phyloP scores from a whole-genome alignment of 1,140 invertebrate species.

The Drosophila azteca region DNA sequence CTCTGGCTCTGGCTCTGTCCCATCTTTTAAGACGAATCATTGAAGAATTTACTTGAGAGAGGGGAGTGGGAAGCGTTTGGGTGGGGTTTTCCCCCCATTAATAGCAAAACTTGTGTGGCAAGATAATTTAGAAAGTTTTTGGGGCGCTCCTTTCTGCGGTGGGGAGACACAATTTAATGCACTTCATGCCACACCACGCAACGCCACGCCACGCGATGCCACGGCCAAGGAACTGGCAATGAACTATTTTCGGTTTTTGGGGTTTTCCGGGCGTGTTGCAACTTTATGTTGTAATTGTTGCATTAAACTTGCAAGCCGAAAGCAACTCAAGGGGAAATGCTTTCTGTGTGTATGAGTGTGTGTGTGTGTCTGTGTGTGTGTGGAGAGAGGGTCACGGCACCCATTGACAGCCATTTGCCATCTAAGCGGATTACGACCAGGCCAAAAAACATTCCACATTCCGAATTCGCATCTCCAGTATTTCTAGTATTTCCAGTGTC shows the following conservation, averaged over 20 bases:
- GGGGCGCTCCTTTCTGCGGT: constrained; percentile 43
- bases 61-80: background rate
- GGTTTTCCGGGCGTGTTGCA: constrained; percentile 33
- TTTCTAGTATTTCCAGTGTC: constrained; percentile 37
- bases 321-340: background rate
- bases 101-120: constrained; percentile 46
- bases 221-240: constrained; percentile 45
- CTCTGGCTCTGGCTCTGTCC: constrained; percentile 5
- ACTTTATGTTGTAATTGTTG: constrained; percentile 62
- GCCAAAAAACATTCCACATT: constrained; percentile 58
- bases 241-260: constrained; percentile 52
- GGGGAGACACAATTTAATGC: constrained; percentile 55
- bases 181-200: constrained; percentile 18
- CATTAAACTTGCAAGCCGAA: constrained; percentile 45
- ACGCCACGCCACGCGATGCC: constrained; percentile 7
- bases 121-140: constrained; percentile 59
- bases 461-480: constrained; percentile 51
- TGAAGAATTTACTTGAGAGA: constrained; percentile 14
- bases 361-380: background rate
- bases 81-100: constrained; percentile 3
- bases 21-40: constrained; percentile 35
- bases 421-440: constrained; percentile 66
- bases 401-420: constrained; percentile 46
- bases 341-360: no score
- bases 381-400: background rate